Base-by-base conservation (phyloP, 2,888 invertebrate genomes). In the Ischnura elegans region DNA sequence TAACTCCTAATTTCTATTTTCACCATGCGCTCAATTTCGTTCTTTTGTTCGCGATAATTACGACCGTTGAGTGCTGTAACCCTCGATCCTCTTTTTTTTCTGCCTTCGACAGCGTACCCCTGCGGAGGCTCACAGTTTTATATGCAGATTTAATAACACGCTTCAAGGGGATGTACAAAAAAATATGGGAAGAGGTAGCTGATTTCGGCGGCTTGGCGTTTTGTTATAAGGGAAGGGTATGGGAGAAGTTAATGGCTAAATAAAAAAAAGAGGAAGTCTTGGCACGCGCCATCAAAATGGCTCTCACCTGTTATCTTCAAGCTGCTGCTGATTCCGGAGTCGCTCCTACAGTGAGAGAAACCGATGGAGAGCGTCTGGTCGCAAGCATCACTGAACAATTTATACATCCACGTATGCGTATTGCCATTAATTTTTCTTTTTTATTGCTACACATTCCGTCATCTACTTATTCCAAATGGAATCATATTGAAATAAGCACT, bases 121-220 rank as follows among this genome's bases (percentile, higher is more conserved):
- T 36, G 36, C 76, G 76, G 36, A 36, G 76, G 76, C 76, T 76
- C 76, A 36, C 76, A 76, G 76, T 76, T 76, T 76, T 76, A 76
- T 76, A 76, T 76, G 76, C 36, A 76, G 76, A 76, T 76, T 76
- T 76, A 76, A 76, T 76, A 76, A 76, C 76, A 76, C 76, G 76
- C 29, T 76, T 3, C 76, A 36, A n/a, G 36, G 29, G 4, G 16
- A 76, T n/a, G n/a, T n/a, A n/a, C n/a, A 76, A 76, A 76, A 76
- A 76, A 76, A 25, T 25, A 3, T 25, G 19, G 10, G 36, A 76
- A 36, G 76, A 36, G 76, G 36, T 76, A 36, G 36, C 76, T 76
- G 76, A 76, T 29, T 76, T 36, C 76, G 25, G 29, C 36, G 76
- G 76, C 29, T 29, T 36, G 76, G 76, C 36, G 76, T 29, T 36